These are phyloP conservation scores for Sminthopsis crassicaudata DNA, from an alignment of 2,113 vertebrate genomes.

Conservation along the genomic window DNA sequence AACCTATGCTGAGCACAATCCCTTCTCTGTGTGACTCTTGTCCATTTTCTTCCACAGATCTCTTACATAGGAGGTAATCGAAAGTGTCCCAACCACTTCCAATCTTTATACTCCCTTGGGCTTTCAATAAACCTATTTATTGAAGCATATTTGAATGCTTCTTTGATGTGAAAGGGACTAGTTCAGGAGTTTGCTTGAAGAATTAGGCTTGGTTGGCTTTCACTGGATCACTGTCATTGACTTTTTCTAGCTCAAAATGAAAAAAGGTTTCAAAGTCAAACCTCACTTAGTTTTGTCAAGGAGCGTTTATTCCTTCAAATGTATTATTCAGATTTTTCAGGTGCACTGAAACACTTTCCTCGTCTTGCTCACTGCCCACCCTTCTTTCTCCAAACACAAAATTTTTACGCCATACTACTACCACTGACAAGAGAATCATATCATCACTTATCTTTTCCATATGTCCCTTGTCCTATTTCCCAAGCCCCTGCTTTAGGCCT, in stretches of 20 bases:
- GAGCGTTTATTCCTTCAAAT: neutral
- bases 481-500: neutral
- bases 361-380: neutral
- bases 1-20: neutral
- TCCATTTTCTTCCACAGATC: neutral
- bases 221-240: slow-evolving; percentile 52
- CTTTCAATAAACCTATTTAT: neutral
- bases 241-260: slow-evolving; percentile 25
- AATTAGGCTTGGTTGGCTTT: neutral
- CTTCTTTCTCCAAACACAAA: neutral
- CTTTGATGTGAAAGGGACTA: no score
- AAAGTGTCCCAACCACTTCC: neutral
- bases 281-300: neutral
- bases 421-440: neutral
- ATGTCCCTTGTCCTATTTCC: neutral
- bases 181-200: neutral
- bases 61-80: neutral
- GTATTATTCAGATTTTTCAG: neutral
- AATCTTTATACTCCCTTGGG: neutral
- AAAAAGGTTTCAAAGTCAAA: neutral
- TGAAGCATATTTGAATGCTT: no score
- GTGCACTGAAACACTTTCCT: neutral
- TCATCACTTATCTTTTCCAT: neutral
- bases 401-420: neutral
- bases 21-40: neutral